A percentile compares a stretch with the other conserved stretches of the same genome.
These are phyloP conservation scores for Drosophila meridiana DNA, from an alignment of 2,888 invertebrate genomes.

Conservation along the genomic window DNA sequence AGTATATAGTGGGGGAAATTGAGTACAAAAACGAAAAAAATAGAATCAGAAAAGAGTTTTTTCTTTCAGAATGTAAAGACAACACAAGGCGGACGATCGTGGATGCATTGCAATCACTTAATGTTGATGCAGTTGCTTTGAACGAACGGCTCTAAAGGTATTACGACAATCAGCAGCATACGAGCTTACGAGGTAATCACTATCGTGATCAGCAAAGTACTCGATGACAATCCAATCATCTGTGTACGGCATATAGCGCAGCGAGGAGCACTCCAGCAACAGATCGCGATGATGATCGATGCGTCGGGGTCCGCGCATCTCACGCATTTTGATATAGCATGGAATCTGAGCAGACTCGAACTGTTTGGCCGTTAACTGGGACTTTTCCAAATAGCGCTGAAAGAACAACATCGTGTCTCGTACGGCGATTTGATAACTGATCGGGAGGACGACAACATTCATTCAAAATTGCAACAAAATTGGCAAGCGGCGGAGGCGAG, in stretches of 20 bases:
- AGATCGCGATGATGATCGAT: slow-evolving; percentile 73
- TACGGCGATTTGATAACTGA: slow-evolving; percentile 44
- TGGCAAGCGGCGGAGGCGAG: slow-evolving; percentile 38
- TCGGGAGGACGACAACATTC: slow-evolving; percentile 3
- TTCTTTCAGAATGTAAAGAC: background rate
- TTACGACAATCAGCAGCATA: background rate
- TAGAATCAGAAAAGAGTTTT: background rate
- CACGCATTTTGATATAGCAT: slow-evolving; percentile 80
- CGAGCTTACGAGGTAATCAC: slow-evolving; percentile 82
- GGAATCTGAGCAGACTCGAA: slow-evolving; percentile 76
- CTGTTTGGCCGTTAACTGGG: slow-evolving; percentile 73
- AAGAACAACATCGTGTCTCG: slow-evolving; percentile 75
- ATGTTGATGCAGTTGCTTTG: slow-evolving; percentile 4
- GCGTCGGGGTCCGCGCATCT: slow-evolving; percentile 64
- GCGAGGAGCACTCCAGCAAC: slow-evolving; percentile 60
- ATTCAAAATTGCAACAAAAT: slow-evolving; percentile 27
- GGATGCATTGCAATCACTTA: slow-evolving; percentile 1
- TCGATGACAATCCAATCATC: slow-evolving; percentile 82
- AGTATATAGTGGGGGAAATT: background rate
- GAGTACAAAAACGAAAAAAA: background rate
- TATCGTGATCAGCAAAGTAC: slow-evolving; percentile 82
- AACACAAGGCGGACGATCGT: slow-evolving; percentile 1
- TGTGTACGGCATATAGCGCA: slow-evolving; percentile 67
- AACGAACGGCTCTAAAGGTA: background rate
- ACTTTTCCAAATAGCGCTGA: slow-evolving; percentile 80